Percentiles rank a stretch among this genome's conserved stretches.
phyloP scores from a whole-genome alignment of 2,888 invertebrate genomes.

The Eutolmus rufibarbis region DNA sequence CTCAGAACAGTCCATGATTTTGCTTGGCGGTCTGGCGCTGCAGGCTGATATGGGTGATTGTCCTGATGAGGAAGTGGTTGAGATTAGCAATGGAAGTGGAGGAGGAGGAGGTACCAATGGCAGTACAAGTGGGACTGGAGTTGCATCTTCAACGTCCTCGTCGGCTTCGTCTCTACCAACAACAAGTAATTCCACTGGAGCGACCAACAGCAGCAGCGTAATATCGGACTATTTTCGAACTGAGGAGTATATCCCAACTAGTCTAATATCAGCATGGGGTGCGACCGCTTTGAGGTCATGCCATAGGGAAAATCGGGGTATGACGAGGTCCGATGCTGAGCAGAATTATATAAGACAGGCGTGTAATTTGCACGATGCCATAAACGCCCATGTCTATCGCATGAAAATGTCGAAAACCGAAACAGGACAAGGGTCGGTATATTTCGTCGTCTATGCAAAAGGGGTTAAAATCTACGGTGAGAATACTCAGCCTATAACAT shows the following conservation, averaged over 20 bases:
- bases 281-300: slow-evolving; percentile 71
- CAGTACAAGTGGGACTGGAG: slow-evolving; percentile 8
- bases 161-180: slow-evolving; percentile 54
- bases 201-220: slow-evolving; percentile 39
- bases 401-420: slow-evolving; percentile 80
- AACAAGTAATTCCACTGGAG: slow-evolving; percentile 50
- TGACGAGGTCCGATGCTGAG: slow-evolving; percentile 83
- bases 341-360: slow-evolving; percentile 89
- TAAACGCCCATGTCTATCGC: slow-evolving; percentile 88
- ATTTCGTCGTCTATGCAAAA: slow-evolving; percentile 90
- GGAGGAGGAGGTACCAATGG: slow-evolving; percentile 15
- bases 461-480: slow-evolving; percentile 88
- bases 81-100: slow-evolving; percentile 8
- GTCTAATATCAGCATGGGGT: slow-evolving; percentile 67
- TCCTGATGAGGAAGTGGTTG: slow-evolving; percentile 62
- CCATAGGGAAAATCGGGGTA: slow-evolving; percentile 81
- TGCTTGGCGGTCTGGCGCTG: slow-evolving; percentile 86
- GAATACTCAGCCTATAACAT: slow-evolving; percentile 75
- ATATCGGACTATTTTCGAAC: slow-evolving; percentile 75
- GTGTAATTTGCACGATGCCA: slow-evolving; percentile 80
- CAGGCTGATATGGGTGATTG: slow-evolving; percentile 93
- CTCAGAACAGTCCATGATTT: slow-evolving; percentile 72
- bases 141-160: slow-evolving; percentile 53
- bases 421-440: slow-evolving; percentile 78
- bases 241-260: slow-evolving; percentile 83